Evolutionary conservation across 2,113 vertebrate species (phyloP).

Genomic region (Cariama cristata): DNA sequence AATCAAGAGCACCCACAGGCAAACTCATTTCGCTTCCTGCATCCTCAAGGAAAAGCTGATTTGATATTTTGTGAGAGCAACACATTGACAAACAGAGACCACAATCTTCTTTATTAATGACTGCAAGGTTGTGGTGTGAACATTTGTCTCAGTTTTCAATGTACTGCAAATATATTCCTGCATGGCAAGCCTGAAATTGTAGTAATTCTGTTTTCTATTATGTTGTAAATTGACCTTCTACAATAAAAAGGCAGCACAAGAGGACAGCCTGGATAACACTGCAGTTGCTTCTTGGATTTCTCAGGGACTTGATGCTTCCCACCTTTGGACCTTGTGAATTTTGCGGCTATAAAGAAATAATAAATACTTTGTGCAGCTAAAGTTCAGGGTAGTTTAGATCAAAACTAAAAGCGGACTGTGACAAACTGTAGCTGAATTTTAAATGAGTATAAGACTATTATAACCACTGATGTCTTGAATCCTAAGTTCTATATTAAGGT

Average conservation of each 20-base stretch:
- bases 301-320: constrained; percentile 21
- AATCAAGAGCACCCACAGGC: not conserved
- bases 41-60: not conserved
- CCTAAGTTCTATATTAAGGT: constrained; percentile 79
- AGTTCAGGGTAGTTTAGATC: constrained; percentile 65
- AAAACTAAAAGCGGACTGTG: constrained; percentile 55
- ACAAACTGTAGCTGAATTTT: constrained; percentile 77
- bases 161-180: constrained; percentile 21
- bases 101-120: constrained; percentile 51
- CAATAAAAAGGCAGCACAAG: not conserved
- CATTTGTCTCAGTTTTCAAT: constrained; percentile 10
- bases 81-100: constrained; percentile 13
- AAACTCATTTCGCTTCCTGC: not conserved
- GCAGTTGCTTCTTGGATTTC: constrained; percentile 19
- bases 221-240: constrained; percentile 43
- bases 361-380: constrained; percentile 52
- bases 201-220: constrained; percentile 50
- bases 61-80: constrained; percentile 21
- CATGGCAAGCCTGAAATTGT: constrained; percentile 20
- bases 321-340: constrained; percentile 55
- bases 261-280: not conserved
- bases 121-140: constrained; percentile 8
- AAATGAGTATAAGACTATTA: constrained; percentile 73
- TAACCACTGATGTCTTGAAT: constrained; percentile 77
- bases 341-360: constrained; percentile 67